Percentiles rank a stretch among this genome's conserved stretches.
These are phyloP conservation scores for Microcebus jonahi DNA, from an alignment of 2,113 vertebrate genomes.

Conservation along the genomic window DNA sequence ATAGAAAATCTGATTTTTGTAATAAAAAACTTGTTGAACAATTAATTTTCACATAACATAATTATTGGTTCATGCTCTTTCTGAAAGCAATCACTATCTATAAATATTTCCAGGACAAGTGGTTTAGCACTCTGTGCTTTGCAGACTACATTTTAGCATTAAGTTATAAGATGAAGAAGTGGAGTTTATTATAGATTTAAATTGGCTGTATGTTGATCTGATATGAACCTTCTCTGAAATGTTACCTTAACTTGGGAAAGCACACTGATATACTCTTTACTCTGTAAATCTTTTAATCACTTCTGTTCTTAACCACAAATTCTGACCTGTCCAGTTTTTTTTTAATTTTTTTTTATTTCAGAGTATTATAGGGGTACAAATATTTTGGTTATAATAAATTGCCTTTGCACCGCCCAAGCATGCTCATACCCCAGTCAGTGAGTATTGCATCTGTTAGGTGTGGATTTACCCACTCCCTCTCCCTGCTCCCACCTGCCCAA, in stretches of 20 bases:
- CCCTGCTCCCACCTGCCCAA: no score
- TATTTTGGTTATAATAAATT: no score
- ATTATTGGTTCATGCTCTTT: not conserved
- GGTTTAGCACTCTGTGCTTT: not conserved
- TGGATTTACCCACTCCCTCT: no score
- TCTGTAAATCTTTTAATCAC: not conserved
- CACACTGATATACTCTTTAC: not conserved
- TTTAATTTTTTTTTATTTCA: not conserved
- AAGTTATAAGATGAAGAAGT: not conserved
- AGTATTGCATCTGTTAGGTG: no score
- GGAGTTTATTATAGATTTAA: constrained; percentile 7
- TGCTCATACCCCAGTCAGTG: no score
- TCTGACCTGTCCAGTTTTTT: not conserved
- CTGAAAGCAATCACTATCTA: not conserved
- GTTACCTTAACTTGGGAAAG: not conserved
- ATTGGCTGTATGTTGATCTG: not conserved
- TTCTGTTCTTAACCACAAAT: not conserved
- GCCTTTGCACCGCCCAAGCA: no score
- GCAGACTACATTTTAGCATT: not conserved
- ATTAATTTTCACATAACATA: not conserved
- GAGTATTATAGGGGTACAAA: no score
- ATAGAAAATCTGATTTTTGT: not conserved
- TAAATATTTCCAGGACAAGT: not conserved
- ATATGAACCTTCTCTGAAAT: constrained; percentile 3
- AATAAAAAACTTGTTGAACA: not conserved